A percentile compares a stretch with the other conserved stretches of the same genome.
Conservation (phyloP, 64 coral and sea anemone species). For the Actinia equina region DNA sequence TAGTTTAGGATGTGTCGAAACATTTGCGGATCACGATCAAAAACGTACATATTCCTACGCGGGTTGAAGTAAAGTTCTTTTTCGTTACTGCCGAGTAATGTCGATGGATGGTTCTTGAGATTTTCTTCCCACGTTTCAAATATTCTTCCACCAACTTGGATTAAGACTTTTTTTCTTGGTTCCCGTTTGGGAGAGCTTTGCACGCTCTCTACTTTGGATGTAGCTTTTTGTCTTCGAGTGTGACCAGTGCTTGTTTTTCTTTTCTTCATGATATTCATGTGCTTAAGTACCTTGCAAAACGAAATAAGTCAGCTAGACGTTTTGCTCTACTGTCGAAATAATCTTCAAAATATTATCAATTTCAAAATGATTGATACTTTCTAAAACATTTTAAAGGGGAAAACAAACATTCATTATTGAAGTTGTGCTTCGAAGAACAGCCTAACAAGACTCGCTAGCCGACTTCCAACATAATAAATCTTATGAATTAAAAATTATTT, state of each 20-base stretch:
- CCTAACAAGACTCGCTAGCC: not conserved
- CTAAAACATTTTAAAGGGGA: not conserved
- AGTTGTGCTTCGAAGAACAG: not conserved
- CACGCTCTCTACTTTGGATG: not conserved
- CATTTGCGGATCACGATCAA: slow-evolving; percentile 81
- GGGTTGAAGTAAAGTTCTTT: slow-evolving; percentile 76
- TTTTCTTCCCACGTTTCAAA: slow-evolving; percentile 91
- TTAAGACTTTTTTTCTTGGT: slow-evolving; percentile 43
- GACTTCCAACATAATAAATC: not conserved
- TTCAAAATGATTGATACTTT: not conserved
- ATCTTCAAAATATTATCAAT: not conserved
- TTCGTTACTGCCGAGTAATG: slow-evolving; percentile 70
- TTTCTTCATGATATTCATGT: not conserved
- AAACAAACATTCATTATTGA: not conserved
- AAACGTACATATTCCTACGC: slow-evolving; percentile 55
- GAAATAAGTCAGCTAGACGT: not conserved
- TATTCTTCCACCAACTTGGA: slow-evolving; percentile 71
- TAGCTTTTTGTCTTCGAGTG: not conserved
- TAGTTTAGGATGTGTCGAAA: slow-evolving; percentile 89
- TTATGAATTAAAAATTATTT: not conserved
- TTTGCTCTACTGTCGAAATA: not conserved
- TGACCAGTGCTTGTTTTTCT: not conserved
- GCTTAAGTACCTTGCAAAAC: not conserved
- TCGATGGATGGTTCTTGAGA: slow-evolving; percentile 59
- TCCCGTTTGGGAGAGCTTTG: not conserved